phyloP scores from a whole-genome alignment of 53 echinoderm and acorn worm species.

The Temnopleurus reevesii region DNA sequence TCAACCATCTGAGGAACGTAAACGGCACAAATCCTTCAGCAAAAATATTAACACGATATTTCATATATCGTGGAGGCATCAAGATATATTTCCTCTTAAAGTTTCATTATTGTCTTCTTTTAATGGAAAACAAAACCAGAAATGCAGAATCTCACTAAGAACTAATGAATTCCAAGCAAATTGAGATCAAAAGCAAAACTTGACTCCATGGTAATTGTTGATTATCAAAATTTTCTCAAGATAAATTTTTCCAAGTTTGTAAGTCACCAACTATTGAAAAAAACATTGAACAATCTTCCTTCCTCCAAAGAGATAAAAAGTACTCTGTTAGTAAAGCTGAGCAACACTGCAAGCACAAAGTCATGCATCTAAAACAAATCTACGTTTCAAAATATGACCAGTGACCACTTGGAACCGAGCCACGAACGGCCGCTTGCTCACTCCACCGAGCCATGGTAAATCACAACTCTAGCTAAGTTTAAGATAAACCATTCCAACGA shows the following conservation, averaged over 20 bases:
- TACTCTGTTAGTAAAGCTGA: neutral
- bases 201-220: too few species aligned
- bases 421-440: neutral
- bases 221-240: too few species aligned
- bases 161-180: too few species aligned
- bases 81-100: neutral
- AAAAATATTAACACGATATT: neutral
- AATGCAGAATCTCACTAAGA: neutral
- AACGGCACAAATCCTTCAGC: neutral
- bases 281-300: neutral
- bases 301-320: neutral
- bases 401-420: neutral
- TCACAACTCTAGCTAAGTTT: neutral
- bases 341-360: neutral
- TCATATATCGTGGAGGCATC: neutral
- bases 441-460: neutral
- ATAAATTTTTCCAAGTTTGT: too few species aligned
- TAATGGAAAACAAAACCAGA: neutral
- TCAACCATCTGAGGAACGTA: neutral
- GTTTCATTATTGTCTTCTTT: too few species aligned
- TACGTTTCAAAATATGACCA: neutral
- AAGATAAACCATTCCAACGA: conserved; percentile 16
- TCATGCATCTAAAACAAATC: neutral
- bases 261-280: too few species aligned
- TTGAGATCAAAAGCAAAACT: neutral